Base-by-base conservation (phyloP, 2,113 vertebrate genomes). In the Crotalus tigris region DNA sequence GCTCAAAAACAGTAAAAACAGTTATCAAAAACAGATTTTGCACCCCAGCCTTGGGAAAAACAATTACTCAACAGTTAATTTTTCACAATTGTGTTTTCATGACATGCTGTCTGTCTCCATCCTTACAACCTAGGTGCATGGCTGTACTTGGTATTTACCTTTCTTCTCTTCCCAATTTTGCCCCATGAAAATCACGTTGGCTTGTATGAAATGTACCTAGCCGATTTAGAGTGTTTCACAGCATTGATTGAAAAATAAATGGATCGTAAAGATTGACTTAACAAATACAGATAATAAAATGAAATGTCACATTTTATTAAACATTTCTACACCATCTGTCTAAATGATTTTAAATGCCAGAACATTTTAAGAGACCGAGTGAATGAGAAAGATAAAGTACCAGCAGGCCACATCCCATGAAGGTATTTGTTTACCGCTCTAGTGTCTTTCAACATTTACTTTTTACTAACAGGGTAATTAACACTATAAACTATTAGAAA, bases 231-330 rank as follows among this genome's bases (percentile, higher is more conserved):
- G 94, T 95, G 9, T 5, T 90, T 91, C 93, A 94, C 92, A 91
- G 88, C 69, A 91, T 64, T 51, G 23, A 92, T 93, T 89, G 95
- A 91, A 94, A 94, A 88, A 90, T 0, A 58, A 92, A 96, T 94
- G 85, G 95, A 97, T 96, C 93, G 94, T 95, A 96, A 96, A 91
- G 95, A 97, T 95, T 96, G 96, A 94, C 93, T 96, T 97, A 96
- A 96, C 95, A 97, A 97, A 97, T 88, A 95, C 15, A 95, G 94
- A 97, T 91, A 96, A 94, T 94, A 96, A 97, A 97, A 96, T 93
- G 91, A 98, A 98, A 98, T 97, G 97, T 97, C 97, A 97, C 93
- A 94, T 97, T 98, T 98, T 97, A 97, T 97, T 96, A 94, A 95
- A 96, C 96, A 96, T 93, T 97, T 97, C 95, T 91, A 91, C 96